Evolutionary conservation across 2,888 invertebrate genomes (phyloP), one percentile per base, ranked within the genome.

Genomic region (Schrankia costaestrigalis): DNA sequence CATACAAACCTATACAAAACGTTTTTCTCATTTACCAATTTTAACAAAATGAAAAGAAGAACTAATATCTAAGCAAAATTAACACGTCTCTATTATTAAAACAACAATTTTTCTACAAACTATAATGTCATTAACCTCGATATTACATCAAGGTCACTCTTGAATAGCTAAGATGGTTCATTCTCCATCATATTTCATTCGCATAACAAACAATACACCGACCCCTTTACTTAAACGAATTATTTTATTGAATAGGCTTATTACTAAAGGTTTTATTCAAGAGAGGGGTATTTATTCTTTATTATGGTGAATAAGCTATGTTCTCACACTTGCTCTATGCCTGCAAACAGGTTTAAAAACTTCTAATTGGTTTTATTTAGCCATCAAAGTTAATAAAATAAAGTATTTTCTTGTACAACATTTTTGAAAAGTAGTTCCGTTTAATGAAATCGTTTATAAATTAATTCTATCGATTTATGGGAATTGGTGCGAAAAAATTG

Each of bases 161-260:
- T 39, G 31, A 55, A 48, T 54, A 56, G 50, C 40, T 46, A 50
- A 50, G 29, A 39, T 37, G 40, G 44, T 48, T 42, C 38, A 41
- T 43, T 47, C 42, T 42, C 32, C 23, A 30, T 27, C 37, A 54
- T 46, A 40, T 39, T 44, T 46, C 36, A 52, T 54, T 56, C 48
- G 43, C 49, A 39, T 44, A 42, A 55, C 54, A 41, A 28, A 17
- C 35, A 41, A 68, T 51, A 48, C 35, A 29, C 43, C 38, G 27
- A 43, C 45, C 62, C 64, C 51, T 61, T 51, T 40, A 40, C 39
- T 50, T 57, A 57, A 59, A 43, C 54, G 53, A 68, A 70, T 71
- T 67, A 63, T 57, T 56, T 59, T 53, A 59, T 63, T 76, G 65
- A 77, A 77, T 68, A 63, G 63, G 69, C 74, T 73, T 74, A 74